Percentiles rank a stretch among this genome's conserved stretches.
Conservation (phyloP, 2,888 invertebrate genomes). For the Pterostichus niger region DNA sequence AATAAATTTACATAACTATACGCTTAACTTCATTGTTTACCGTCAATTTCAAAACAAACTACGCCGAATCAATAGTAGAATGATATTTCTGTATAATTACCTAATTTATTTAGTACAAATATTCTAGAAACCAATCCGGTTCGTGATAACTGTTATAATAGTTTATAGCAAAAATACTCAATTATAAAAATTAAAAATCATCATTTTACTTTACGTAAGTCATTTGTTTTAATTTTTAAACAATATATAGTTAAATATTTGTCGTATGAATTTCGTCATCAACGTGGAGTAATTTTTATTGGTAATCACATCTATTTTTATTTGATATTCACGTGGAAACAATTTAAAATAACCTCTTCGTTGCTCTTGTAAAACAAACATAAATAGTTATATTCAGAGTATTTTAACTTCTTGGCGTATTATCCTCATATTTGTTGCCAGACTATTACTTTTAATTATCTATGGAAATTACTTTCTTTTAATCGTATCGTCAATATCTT, state of each 20-base stretch:
- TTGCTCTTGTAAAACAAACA: not conserved
- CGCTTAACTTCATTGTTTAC: not conserved
- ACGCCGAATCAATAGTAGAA: not conserved
- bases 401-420: slow-evolving; percentile 22
- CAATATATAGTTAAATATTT: too few species aligned
- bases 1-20: not conserved
- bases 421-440: not conserved
- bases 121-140: too few species aligned
- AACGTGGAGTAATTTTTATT: slow-evolving; percentile 6
- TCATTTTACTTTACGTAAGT: too few species aligned
- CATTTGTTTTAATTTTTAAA: too few species aligned
- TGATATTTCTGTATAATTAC: too few species aligned
- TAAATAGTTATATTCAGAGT: slow-evolving; percentile 1
- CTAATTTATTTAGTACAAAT: too few species aligned
- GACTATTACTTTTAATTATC: not conserved
- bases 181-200: too few species aligned
- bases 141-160: too few species aligned
- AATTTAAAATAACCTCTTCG: slow-evolving; percentile 6
- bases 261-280: too few species aligned
- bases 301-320: not conserved
- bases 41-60: not conserved
- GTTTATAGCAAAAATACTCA: too few species aligned
- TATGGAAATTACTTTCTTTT: not conserved
- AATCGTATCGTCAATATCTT: not conserved
- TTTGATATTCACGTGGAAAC: slow-evolving; percentile 18